These are phyloP conservation scores for Tineola bisselliella DNA, from an alignment of 2,888 invertebrate genomes.

Conservation along the genomic window DNA sequence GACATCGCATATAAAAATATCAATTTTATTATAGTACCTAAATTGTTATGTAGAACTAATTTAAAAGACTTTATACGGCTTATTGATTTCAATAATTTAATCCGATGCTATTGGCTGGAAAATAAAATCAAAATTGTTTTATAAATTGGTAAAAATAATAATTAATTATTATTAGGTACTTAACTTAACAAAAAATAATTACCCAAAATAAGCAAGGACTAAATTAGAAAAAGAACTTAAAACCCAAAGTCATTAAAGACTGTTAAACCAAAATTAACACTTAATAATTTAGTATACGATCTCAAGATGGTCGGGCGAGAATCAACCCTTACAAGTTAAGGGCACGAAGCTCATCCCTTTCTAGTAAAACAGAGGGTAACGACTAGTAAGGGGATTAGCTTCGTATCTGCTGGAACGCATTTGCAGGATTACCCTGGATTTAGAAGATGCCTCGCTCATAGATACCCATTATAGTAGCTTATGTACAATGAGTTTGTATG, in stretches of 20 bases:
- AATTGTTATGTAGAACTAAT: too few species aligned
- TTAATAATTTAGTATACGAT: background rate
- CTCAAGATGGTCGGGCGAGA: background rate
- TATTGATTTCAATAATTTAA: too few species aligned
- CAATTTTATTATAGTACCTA: too few species aligned
- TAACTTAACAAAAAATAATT: too few species aligned
- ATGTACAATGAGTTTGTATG: too few species aligned
- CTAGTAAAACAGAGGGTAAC: constrained; percentile 11
- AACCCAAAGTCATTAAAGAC: background rate
- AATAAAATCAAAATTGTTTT: too few species aligned
- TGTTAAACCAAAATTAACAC: background rate
- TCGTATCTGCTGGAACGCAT: constrained; percentile 12
- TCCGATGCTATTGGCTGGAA: too few species aligned
- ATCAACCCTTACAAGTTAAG: background rate
- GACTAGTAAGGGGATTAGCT: constrained; percentile 12
- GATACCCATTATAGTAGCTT: background rate
- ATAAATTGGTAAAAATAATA: too few species aligned
- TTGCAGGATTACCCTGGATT: constrained; percentile 9
- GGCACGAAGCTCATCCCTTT: constrained; percentile 1
- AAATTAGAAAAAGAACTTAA: background rate
- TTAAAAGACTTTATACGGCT: too few species aligned
- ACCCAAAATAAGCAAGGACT: too few species aligned
- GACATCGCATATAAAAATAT: too few species aligned
- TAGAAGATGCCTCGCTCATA: background rate
- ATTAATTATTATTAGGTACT: too few species aligned